A percentile compares a stretch with the other conserved stretches of the same genome.
Conservation (phyloP, 1,140 invertebrate genomes). For the Kradibia gibbosae region DNA sequence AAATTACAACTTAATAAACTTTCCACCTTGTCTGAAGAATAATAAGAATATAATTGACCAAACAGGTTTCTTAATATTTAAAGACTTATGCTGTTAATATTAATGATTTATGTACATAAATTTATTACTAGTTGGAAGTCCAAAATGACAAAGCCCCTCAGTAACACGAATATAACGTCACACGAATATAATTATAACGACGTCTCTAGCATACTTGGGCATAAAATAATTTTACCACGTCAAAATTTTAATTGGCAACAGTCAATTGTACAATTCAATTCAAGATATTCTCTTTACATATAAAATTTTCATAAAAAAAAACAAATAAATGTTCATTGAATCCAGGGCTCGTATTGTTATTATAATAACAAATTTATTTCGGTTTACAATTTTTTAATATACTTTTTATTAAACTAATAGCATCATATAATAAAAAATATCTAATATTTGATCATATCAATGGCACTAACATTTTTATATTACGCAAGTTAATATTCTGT, state of each 20-base stretch:
- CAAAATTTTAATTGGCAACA: constrained; percentile 40
- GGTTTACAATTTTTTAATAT: too few relatives aligned
- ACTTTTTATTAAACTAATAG: too few relatives aligned
- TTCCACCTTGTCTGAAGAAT: not conserved
- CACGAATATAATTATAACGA: constrained; percentile 47
- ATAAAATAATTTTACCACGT: constrained; percentile 40
- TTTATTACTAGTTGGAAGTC: constrained; percentile 42
- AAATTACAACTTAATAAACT: constrained; percentile 41
- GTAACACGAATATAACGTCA: constrained; percentile 45
- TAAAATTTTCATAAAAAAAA: not conserved
- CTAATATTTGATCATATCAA: too few relatives aligned
- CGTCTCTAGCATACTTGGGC: constrained; percentile 39
- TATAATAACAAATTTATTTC: too few relatives aligned
- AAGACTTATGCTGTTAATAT: not conserved
- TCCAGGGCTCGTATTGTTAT: too few relatives aligned
- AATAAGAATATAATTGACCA: not conserved
- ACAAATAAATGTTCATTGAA: not conserved
- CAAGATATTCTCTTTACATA: not conserved
- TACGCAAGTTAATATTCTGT: too few relatives aligned
- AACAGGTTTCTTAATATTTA: not conserved
- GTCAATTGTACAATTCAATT: not conserved
- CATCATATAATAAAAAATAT: too few relatives aligned
- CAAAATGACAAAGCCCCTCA: constrained; percentile 50
- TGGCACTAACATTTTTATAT: too few relatives aligned
- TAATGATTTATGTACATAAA: constrained; percentile 28